Evolutionary conservation across 2,888 invertebrate genomes (phyloP).

Genomic region (Psylliodes chrysocephalus): DNA sequence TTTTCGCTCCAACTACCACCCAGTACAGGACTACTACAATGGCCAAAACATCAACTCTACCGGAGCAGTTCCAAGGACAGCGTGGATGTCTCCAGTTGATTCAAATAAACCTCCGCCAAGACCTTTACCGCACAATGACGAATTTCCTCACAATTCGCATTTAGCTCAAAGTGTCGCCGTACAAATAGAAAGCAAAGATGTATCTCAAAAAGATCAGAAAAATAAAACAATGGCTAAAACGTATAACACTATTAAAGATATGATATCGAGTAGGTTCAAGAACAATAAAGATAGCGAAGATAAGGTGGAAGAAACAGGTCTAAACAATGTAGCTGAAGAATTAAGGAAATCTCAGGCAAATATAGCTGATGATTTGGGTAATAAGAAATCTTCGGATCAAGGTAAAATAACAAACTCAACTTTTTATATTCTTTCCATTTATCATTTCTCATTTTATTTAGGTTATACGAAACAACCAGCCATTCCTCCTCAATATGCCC

Average conservation of each 20-base stretch:
- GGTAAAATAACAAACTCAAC: conserved; percentile 56
- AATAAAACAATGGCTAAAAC: conserved; percentile 79
- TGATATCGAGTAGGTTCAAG: conserved; percentile 83
- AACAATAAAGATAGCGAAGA: conserved; percentile 70
- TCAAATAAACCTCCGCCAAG: conserved; percentile 55
- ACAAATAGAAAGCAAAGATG: conserved; percentile 69
- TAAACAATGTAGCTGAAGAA: conserved; percentile 74
- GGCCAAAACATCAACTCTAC: conserved; percentile 55
- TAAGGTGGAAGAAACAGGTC: conserved; percentile 69
- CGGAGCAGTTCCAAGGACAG: conserved; percentile 60
- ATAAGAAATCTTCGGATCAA: conserved; percentile 67
- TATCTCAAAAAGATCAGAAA: conserved; percentile 64
- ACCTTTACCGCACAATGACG: conserved; percentile 56
- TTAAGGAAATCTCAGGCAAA: conserved; percentile 64
- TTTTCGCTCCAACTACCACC: conserved; percentile 68
- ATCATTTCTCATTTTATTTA: neutral
- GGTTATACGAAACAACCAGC: conserved; percentile 69
- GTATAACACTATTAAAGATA: conserved; percentile 84
- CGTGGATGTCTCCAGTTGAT: conserved; percentile 62
- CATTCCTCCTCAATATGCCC: conserved; percentile 58
- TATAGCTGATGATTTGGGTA: conserved; percentile 49
- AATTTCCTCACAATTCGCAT: conserved; percentile 27
- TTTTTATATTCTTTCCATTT: neutral
- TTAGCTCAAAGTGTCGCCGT: conserved; percentile 64
- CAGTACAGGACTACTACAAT: conserved; percentile 66